phyloP scores from a whole-genome alignment of 2,797 vertebrate genomes.

The Manis javanica region DNA sequence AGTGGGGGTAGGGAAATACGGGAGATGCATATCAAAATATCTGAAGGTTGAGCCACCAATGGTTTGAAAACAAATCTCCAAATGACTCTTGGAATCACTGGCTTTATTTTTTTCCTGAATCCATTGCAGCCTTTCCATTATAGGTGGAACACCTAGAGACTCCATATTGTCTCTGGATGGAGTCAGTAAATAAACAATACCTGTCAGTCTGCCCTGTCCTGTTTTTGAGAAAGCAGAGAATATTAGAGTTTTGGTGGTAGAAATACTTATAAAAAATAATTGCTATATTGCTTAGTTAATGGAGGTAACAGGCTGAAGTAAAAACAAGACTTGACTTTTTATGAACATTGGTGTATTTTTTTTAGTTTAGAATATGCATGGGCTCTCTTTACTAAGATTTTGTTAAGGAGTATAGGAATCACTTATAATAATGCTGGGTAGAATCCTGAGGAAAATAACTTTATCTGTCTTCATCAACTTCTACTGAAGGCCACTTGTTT shows the following conservation, averaged over 20 bases:
- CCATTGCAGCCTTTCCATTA: neutral
- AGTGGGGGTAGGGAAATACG: neutral
- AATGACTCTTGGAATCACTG: neutral
- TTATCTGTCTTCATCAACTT: neutral
- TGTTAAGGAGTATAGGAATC: neutral
- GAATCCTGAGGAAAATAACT: conserved; percentile 30
- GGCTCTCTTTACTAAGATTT: neutral
- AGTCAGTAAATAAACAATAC: neutral
- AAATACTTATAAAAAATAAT: conserved; percentile 32
- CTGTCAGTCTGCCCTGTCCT: neutral
- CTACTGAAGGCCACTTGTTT: neutral
- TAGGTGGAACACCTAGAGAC: neutral
- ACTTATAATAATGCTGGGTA: neutral
- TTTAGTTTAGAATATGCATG: conserved; percentile 3
- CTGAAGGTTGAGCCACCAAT: neutral
- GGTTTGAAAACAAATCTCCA: neutral
- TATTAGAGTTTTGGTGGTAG: neutral
- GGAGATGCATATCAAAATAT: neutral
- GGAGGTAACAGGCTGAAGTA: neutral
- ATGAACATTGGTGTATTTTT: neutral
- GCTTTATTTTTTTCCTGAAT: neutral
- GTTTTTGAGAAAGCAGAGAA: conserved; percentile 26
- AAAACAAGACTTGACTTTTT: conserved; percentile 44
- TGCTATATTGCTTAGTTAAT: neutral
- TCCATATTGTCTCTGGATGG: neutral